A percentile compares a stretch with the other conserved stretches of the same genome.
phyloP scores from a whole-genome alignment of 2,113 vertebrate genomes.

The Columba janthina region DNA sequence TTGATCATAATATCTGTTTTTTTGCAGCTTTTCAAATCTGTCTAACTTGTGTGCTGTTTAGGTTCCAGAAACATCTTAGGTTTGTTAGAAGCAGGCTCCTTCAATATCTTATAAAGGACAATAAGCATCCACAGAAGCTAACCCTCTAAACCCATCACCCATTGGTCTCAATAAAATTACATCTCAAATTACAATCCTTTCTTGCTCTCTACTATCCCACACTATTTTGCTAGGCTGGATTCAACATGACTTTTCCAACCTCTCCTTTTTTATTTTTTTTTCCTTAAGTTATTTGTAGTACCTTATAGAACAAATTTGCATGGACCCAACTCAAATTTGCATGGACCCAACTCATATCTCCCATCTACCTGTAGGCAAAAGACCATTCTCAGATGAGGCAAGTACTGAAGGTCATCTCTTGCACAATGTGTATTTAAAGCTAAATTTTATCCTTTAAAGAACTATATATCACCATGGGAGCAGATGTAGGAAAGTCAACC shows the following conservation, averaged over 20 bases:
- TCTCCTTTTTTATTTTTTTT: neutral
- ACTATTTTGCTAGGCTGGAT: neutral
- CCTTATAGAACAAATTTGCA: rapidly evolving
- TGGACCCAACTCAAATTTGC: neutral
- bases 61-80: neutral
- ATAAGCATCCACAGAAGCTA: neutral
- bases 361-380: neutral
- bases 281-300: neutral
- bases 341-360: neutral
- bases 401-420: neutral
- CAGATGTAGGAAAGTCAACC: neutral
- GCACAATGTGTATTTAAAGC: neutral
- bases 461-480: neutral
- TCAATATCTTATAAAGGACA: neutral
- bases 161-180: neutral
- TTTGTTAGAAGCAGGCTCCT: neutral
- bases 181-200: neutral
- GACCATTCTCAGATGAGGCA: neutral
- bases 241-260: neutral
- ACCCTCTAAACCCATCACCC: neutral
- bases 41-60: neutral
- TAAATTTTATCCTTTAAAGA: neutral
- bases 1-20: neutral
- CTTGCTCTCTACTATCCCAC: neutral
- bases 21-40: neutral